Conservation (phyloP, 1,140 invertebrate genomes). For the Mya arenaria region DNA sequence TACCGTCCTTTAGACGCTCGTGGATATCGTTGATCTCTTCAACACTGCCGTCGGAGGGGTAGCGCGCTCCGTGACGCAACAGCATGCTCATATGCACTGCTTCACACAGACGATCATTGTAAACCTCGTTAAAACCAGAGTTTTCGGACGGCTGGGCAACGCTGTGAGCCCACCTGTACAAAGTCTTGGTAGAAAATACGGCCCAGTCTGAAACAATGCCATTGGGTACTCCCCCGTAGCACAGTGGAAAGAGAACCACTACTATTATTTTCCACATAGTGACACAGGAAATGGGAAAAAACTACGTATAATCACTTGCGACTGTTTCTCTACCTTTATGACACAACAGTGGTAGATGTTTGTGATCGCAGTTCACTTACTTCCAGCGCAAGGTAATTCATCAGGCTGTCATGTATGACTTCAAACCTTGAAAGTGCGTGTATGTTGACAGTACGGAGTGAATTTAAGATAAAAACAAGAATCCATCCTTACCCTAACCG, state of each 20-base stretch:
- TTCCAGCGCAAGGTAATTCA: no score
- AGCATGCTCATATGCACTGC: constrained; percentile 32
- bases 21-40: background rate
- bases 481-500: no score
- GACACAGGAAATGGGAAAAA: background rate
- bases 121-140: background rate
- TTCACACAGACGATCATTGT: background rate
- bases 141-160: background rate
- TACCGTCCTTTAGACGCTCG: background rate
- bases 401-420: no score
- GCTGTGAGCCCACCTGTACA: constrained; percentile 8
- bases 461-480: no score
- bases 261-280: background rate
- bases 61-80: constrained; percentile 18
- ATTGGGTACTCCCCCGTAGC: no score
- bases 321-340: no score
- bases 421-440: no score
- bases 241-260: no score
- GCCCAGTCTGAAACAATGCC: constrained; percentile 4
- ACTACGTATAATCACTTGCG: background rate
- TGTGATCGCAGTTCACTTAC: no score
- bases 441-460: no score
- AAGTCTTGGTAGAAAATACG: constrained; percentile 45
- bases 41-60: background rate
- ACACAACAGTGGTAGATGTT: no score